Conservation (phyloP, 2,797 vertebrate species). For the Limosa lapponica region DNA sequence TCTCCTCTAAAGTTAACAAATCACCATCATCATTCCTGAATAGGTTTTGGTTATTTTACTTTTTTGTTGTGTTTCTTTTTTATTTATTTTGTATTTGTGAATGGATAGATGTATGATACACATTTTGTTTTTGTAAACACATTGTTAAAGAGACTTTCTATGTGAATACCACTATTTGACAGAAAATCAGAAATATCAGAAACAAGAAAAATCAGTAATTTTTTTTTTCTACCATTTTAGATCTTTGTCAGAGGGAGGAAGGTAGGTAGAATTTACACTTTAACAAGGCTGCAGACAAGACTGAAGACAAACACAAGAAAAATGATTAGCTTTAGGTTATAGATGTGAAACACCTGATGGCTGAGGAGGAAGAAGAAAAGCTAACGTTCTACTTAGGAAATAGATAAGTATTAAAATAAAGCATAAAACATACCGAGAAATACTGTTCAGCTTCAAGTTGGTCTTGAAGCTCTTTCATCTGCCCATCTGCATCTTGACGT, state of each 20-base stretch:
- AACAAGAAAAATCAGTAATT: background rate
- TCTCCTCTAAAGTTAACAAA: background rate
- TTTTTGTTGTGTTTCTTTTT: background rate
- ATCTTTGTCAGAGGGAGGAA: background rate
- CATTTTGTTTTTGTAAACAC: background rate
- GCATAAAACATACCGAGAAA: slow-evolving; percentile 88
- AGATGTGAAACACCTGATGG: background rate
- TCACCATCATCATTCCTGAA: background rate
- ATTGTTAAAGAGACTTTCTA: background rate
- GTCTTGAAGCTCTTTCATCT: slow-evolving; percentile 98
- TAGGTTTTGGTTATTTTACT: background rate
- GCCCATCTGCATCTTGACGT: slow-evolving; percentile 94
- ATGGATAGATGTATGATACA: background rate
- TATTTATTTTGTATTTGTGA: background rate
- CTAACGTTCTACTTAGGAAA: background rate
- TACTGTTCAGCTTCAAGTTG: slow-evolving; percentile 98
- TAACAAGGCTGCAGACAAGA: background rate
- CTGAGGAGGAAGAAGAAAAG: background rate
- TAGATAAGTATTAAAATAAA: background rate
- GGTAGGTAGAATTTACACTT: background rate
- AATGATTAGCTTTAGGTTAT: background rate
- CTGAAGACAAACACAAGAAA: background rate
- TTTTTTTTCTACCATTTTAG: background rate
- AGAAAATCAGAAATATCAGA: background rate
- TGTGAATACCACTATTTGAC: background rate